Evolutionary conservation across 2,888 invertebrate species (phyloP).

Genomic region (Scrobipalpa costella): DNA sequence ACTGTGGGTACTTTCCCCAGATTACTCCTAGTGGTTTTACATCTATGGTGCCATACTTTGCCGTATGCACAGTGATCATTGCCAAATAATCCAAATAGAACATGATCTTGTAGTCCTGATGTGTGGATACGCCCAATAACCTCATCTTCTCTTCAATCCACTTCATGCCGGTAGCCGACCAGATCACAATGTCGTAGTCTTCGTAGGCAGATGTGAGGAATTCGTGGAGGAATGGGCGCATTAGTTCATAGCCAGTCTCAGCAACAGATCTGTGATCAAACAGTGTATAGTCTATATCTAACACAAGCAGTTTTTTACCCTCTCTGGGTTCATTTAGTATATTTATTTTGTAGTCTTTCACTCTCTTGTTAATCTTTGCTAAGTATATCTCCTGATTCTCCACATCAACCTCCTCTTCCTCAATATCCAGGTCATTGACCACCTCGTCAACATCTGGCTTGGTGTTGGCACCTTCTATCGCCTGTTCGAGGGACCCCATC

Average conservation of each 20-base stretch:
- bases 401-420: slow-evolving; percentile 88
- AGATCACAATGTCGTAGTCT: slow-evolving; percentile 97
- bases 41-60: slow-evolving; percentile 95
- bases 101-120: slow-evolving; percentile 93
- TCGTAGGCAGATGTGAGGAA: slow-evolving; percentile 93
- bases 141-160: slow-evolving; percentile 99
- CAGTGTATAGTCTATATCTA: slow-evolving; percentile 98
- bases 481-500: slow-evolving; percentile 97
- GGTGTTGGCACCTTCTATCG: slow-evolving; percentile 90
- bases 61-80: slow-evolving; percentile 96
- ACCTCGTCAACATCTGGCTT: slow-evolving; percentile 92
- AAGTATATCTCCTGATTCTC: slow-evolving; percentile 83
- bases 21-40: slow-evolving; percentile 97
- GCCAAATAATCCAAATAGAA: slow-evolving; percentile 95
- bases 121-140: slow-evolving; percentile 89
- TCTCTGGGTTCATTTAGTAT: slow-evolving; percentile 90
- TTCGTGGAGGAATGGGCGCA: slow-evolving; percentile 97
- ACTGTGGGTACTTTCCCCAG: slow-evolving; percentile 97
- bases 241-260: slow-evolving; percentile 92
- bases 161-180: slow-evolving; percentile 99
- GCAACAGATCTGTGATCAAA: slow-evolving; percentile 97
- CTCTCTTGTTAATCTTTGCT: slow-evolving; percentile 90
- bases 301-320: slow-evolving; percentile 93
- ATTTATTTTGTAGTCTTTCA: slow-evolving; percentile 91
- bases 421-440: slow-evolving; percentile 95